Evolutionary conservation across 1,140 invertebrate genomes (phyloP), one percentile per base, ranked within the genome.

Genomic region (Cotesia typhae): DNA sequence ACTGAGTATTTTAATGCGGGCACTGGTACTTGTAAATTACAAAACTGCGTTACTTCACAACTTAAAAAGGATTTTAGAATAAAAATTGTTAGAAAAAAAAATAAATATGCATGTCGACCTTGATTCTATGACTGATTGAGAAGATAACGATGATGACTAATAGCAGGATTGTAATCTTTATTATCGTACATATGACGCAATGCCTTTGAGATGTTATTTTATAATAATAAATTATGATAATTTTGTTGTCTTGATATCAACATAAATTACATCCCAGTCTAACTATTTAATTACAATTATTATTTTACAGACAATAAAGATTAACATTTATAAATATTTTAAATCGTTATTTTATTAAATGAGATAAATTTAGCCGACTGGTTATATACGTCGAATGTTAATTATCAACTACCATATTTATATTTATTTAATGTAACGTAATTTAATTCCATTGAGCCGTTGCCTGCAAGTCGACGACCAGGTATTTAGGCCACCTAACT

Each of bases 401-500:
- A 17, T 28, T 47, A 38, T 57, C 35, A 7, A 65, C 38, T 52
- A 61, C 65, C 28, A 20, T 28, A 38, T 9, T 59, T 59, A 20
- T 20, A 17, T 59, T 41, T 52, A 28, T 65, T 47, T 28, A 60
- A 37, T 60, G 6, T 17, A 41, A 35, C 7, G 38, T 12, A 17
- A 28, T 41, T 12, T 38, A 20, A 38, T 47, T 14, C 47, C 55
- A 12, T 38, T 12, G 38, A 51, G 52, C 38, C 5, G 61, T 36
- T 63, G 65, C 70, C 63, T 53, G 70, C 35, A n/a, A 7, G 51
- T 28, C 17, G n/a, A 36, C 20, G 36, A 35, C 10, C 47, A 47
- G 47, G 70, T 72, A 72, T 72, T 67, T 38, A 72, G 71, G 71
- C 71, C 71, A 67, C 53, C 35, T 68, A 55, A 36, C 67, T 35